These are phyloP conservation scores for Pandion haliaetus DNA, from an alignment of 2,113 vertebrate genomes.

Conservation along the genomic window DNA sequence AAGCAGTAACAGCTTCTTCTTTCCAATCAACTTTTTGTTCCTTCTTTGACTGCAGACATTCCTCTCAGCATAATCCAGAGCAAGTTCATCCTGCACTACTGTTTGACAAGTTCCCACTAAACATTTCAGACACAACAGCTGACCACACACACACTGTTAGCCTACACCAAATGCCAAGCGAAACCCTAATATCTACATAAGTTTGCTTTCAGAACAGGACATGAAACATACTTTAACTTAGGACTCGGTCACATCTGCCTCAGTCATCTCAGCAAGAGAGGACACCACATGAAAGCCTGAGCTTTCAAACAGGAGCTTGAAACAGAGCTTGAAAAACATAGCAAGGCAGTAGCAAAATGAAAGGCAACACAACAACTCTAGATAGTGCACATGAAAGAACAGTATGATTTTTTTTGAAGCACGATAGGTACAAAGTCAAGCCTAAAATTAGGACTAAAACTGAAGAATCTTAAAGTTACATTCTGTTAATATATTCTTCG, in stretches of 20 bases:
- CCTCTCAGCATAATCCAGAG: not conserved
- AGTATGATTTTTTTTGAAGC: not conserved
- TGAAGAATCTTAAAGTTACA: not conserved
- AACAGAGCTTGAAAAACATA: not conserved
- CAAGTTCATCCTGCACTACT: not conserved
- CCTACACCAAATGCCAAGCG: not conserved
- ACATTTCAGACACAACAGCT: fast-evolving
- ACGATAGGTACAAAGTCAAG: not conserved
- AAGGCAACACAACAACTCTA: not conserved
- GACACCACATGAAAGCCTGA: not conserved
- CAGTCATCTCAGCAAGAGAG: fast-evolving
- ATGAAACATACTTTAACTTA: not conserved
- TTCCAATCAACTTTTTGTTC: not conserved
- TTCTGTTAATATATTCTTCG: not conserved
- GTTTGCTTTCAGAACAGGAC: not conserved
- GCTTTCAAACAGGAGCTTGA: not conserved
- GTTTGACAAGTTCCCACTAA: not conserved
- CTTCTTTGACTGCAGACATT: not conserved
- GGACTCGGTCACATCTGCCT: not conserved
- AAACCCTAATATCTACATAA: not conserved
- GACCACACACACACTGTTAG: fast-evolving
- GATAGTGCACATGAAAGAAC: not conserved
- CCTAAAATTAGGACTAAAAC: not conserved
- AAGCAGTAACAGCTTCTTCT: not conserved
- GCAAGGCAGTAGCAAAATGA: not conserved